These are phyloP conservation scores for Scaptodrosophila latifasciaeformis DNA, from an alignment of 2,888 invertebrate species.

Conservation along the genomic window DNA sequence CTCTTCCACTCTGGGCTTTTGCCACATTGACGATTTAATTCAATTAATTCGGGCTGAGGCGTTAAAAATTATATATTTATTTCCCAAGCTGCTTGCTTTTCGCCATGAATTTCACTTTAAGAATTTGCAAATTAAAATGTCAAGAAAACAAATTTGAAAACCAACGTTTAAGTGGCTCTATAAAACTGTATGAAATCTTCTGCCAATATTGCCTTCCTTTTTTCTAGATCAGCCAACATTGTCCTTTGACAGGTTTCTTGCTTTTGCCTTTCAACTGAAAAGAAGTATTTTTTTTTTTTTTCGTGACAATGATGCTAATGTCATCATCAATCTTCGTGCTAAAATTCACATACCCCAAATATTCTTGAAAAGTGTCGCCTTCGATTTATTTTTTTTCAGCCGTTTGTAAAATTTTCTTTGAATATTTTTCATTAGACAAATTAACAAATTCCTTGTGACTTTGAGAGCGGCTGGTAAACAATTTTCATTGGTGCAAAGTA, in stretches of 20 bases:
- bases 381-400: conserved; percentile 42
- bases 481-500: not conserved
- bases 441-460: conserved; percentile 58
- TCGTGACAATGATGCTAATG: conserved; percentile 73
- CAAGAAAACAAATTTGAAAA: conserved; percentile 71
- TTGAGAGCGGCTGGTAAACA: conserved; percentile 26
- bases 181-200: too few species aligned
- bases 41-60: conserved; percentile 45
- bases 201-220: too few species aligned
- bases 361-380: conserved; percentile 47
- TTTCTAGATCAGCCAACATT: too few species aligned
- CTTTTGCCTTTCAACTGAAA: conserved; percentile 18
- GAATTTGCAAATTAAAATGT: conserved; percentile 72
- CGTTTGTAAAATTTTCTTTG: conserved; percentile 17
- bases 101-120: too few species aligned
- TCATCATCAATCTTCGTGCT: conserved; percentile 73
- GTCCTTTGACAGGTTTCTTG: conserved; percentile 48
- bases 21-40: conserved; percentile 58
- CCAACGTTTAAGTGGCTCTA: not conserved
- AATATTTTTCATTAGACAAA: conserved; percentile 67
- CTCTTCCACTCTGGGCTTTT: conserved; percentile 20
- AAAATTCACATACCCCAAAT: conserved; percentile 33
- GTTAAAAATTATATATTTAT: conserved; percentile 20
- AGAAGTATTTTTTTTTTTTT: conserved; percentile 8
- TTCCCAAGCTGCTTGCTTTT: too few species aligned